Base-by-base conservation (phyloP, 2,797 vertebrate genomes). In the Hyperoplus immaculatus region DNA sequence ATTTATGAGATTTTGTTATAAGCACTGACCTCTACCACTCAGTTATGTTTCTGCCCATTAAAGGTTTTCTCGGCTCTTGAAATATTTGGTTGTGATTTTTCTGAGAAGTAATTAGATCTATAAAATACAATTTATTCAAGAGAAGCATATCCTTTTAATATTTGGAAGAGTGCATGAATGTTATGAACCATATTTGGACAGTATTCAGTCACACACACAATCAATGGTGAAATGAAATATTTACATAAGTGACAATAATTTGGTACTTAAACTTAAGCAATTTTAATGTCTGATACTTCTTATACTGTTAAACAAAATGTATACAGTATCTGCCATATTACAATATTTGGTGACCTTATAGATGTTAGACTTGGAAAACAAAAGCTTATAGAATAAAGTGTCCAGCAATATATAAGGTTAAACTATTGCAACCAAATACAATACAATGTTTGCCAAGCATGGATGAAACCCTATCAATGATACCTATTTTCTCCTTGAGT, bases 1-100 rank as follows among this genome's bases (percentile, higher is more conserved):
- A 95, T 95, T 95, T 95, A 94, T 93, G 90, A 92, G 83, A 91
- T 93, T 93, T 95, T 95, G 89, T 95, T 89, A 78, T 94, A 94
- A 94, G 95, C 95, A 96, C 95, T 96, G 94, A 95, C 83, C 58
- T 81, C 81, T 91, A 84, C 75, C 86, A 83, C 73, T 85, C 83
- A 80, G 82, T 90, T 92, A 89, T 88, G 75, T 95, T 96, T 96
- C 92, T 93, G 92, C 84, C 87, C 93, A 97, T 92, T 96, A 96
- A 97, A 96, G 36, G 21, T 82, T 91, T 88, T 92, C 81, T 87
- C 80, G 75, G 77, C 88, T 93, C 87, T 66, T 83, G 77, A 89
- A 82, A 59, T 3, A 65, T 75, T 42, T 87, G 18, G 3, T 57
- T 75, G 11, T 72, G 46, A 49, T 53, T 60, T 58, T 4, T 68